Percentiles rank a stretch among this genome's conserved stretches.
Evolutionary conservation across 2,888 invertebrate genomes (phyloP).

Genomic region (Eupsilia transversa): DNA sequence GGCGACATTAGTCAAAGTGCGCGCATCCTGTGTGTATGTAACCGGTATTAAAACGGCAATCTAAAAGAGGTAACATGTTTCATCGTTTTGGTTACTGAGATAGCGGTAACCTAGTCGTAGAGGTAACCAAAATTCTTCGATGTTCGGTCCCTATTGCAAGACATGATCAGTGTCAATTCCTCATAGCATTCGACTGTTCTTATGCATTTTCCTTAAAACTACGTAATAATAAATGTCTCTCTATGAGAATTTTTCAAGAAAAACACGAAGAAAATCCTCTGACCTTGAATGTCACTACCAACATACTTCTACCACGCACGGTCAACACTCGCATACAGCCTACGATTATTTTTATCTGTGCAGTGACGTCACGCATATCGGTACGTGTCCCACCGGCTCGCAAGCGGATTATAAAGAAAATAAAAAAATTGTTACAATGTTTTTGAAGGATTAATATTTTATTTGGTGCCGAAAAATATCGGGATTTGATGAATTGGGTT

Average conservation of each 20-base stretch:
- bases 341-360: constrained; percentile 49
- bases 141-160: too few relatives aligned
- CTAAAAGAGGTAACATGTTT: too few relatives aligned
- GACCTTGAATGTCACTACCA: constrained; percentile 2
- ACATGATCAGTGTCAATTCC: too few relatives aligned
- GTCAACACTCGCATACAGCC: constrained; percentile 21
- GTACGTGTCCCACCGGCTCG: constrained; percentile 36
- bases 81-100: too few relatives aligned
- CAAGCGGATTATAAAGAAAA: constrained; percentile 34
- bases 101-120: too few relatives aligned
- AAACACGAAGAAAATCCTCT: neutral
- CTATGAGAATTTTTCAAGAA: neutral
- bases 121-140: too few relatives aligned
- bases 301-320: neutral
- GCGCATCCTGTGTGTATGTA: too few relatives aligned
- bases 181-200: too few relatives aligned
- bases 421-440: constrained; percentile 44
- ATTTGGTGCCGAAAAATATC: constrained; percentile 40
- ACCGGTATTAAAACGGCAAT: too few relatives aligned
- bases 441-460: constrained; percentile 47
- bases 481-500: constrained; percentile 9
- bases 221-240: too few relatives aligned
- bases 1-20: too few relatives aligned
- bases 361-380: constrained; percentile 21
- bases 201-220: too few relatives aligned